Evolutionary conservation across 1,140 invertebrate genomes (phyloP).

Genomic region (Sycobia sp.): DNA sequence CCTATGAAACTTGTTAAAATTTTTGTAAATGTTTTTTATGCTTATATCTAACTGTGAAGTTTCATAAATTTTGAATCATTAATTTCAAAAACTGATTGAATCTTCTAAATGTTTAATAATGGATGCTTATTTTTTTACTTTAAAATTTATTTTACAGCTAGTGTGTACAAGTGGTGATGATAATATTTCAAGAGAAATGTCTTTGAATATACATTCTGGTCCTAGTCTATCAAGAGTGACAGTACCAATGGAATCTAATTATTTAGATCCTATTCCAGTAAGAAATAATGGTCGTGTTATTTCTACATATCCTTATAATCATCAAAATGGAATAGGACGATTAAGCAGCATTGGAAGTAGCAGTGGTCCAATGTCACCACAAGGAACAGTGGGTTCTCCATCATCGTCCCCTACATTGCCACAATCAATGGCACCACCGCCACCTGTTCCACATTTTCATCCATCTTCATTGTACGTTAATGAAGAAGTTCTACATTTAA

Average conservation of each 20-base stretch:
- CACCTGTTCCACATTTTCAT: constrained; percentile 48
- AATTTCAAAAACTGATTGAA: background rate
- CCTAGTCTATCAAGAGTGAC: constrained; percentile 50
- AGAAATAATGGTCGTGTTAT: constrained; percentile 47
- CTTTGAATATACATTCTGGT: constrained; percentile 45
- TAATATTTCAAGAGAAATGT: constrained; percentile 54
- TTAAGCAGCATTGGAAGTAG: constrained; percentile 59
- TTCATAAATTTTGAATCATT: no score
- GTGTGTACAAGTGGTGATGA: constrained; percentile 59
- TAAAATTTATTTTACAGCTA: constrained; percentile 40
- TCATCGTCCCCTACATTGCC: constrained; percentile 56
- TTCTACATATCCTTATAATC: constrained; percentile 55
- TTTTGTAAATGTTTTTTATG: no score
- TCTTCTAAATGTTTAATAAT: background rate
- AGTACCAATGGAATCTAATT: constrained; percentile 58
- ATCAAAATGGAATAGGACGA: constrained; percentile 57
- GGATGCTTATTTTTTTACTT: background rate
- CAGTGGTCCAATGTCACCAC: constrained; percentile 65
- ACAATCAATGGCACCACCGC: constrained; percentile 52
- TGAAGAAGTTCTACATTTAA: constrained; percentile 52
- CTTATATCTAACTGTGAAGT: no score
- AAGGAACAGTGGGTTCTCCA: constrained; percentile 59
- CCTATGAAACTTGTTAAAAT: no score
- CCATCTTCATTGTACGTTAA: constrained; percentile 57
- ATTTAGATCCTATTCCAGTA: constrained; percentile 60